These are phyloP conservation scores for Xestia rhomboidea DNA, from an alignment of 2,888 invertebrate genomes.

Conservation along the genomic window DNA sequence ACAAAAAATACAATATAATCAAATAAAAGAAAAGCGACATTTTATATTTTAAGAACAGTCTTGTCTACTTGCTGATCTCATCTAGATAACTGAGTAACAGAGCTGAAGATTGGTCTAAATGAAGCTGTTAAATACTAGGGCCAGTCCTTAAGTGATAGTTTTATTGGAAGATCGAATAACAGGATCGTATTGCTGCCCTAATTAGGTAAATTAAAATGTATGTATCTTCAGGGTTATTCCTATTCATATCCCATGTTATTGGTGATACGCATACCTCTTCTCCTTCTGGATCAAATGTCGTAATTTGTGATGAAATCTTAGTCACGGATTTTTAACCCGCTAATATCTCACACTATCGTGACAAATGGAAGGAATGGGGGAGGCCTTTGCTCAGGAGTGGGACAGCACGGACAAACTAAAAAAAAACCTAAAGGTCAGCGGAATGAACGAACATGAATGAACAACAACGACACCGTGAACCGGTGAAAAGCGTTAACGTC, in stretches of 20 bases:
- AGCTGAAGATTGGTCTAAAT: not conserved
- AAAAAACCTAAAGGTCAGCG: no score
- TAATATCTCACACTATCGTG: no score
- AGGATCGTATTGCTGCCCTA: constrained; percentile 59
- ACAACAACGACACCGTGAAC: no score
- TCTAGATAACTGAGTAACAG: constrained; percentile 8
- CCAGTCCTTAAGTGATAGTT: constrained; percentile 12
- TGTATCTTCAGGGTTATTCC: constrained; percentile 42
- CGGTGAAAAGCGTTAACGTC: no score
- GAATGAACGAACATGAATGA: no score
- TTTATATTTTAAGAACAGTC: not conserved
- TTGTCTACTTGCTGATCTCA: constrained; percentile 7
- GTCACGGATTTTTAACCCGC: no score
- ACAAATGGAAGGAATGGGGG: no score
- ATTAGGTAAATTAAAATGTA: constrained; percentile 63
- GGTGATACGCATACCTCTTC: not conserved
- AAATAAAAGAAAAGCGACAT: constrained; percentile 33
- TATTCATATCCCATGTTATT: not conserved
- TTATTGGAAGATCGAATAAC: constrained; percentile 48
- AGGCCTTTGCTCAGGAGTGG: no score
- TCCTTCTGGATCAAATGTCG: not conserved
- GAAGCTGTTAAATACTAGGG: constrained; percentile 44
- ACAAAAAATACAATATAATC: constrained; percentile 17
- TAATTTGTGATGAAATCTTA: not conserved
- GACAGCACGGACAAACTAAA: no score